Base-by-base conservation (phyloP, 2,888 invertebrate genomes). In the Orgyia antiqua region DNA sequence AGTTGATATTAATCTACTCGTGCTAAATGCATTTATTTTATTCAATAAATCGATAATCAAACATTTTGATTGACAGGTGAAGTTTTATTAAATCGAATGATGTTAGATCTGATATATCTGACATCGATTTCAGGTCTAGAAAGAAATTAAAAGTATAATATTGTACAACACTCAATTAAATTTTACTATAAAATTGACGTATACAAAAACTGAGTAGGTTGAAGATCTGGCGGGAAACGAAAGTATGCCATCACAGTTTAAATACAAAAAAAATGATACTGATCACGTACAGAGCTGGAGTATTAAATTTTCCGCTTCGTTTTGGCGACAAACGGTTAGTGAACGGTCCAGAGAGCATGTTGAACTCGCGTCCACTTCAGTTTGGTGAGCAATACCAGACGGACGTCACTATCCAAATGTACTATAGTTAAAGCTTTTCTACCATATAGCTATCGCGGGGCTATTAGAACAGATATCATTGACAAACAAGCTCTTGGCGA, bases 231-330 rank as follows among this genome's bases (percentile, higher is more conserved):
- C 58, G 60, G 61, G 64, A 62, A 67, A 68, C 56, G 77, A 79
- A 80, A 83, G 76, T 80, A 64, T 74, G 71, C 55, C 73, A 69
- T 57, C 60, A 52, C 57, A 58, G 57, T 51, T 59, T 24, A 32
- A 57, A 57, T 58, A 72, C 69, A 68, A 77, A 75, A 71, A 72
- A 57, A 61, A 70, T 59, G 64, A 74, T 69, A 72, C 62, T 41
- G 74, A 74, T 76, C 82, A 83, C 82, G 84, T 82, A 74, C 68
- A 60, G 54, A 68, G 68, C 52, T 63, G 57, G 65, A 69, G 71
- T 77, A 80, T 80, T 79, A 76, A 75, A 77, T 80, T 79, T 75
- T 77, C 74, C 75, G 73, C 68, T 78, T 75, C 67, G 72, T 74
- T 78, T 78, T 73, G 65, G 71, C 66, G 72, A 73, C 75, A 75